A percentile compares a stretch with the other conserved stretches of the same genome.
Conservation (phyloP, 1,140 invertebrate genomes). For the Trypoxylus dichotomus region DNA sequence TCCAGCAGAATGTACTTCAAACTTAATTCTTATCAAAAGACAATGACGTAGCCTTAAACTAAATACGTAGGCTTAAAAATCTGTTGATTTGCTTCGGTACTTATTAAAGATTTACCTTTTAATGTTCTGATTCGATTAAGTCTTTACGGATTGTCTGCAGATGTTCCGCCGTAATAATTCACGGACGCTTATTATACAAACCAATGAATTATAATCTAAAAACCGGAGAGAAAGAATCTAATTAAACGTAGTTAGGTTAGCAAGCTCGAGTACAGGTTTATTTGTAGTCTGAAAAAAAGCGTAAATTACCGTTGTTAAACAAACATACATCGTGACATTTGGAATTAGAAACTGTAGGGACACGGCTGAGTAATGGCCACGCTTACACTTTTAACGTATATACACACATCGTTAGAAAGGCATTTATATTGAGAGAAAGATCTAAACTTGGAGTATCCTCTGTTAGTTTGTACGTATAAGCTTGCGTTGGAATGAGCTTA, state of each 20-base stretch:
- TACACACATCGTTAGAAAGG: neutral
- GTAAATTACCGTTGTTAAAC: conserved; percentile 2
- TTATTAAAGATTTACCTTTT: neutral
- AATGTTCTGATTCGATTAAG: neutral
- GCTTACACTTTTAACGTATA: conserved; percentile 5
- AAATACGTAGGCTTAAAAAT: neutral
- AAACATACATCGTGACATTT: neutral
- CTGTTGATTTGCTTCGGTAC: neutral
- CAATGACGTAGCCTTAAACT: too few species aligned
- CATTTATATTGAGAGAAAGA: neutral
- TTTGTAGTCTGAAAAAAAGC: neutral
- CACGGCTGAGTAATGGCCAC: neutral
- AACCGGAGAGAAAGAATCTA: neutral
- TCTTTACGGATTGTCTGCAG: neutral
- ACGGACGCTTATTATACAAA: neutral
- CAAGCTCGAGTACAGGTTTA: neutral
- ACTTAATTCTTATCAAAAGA: too few species aligned
- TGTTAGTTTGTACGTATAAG: neutral
- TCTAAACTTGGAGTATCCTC: neutral
- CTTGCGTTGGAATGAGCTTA: neutral
- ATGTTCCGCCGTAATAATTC: neutral
- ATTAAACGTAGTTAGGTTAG: neutral
- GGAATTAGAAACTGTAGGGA: conserved; percentile 2
- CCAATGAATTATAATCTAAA: neutral
- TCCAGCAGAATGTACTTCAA: too few species aligned